Conservation (phyloP, 2,797 vertebrate genomes). For the Tadarida brasiliensis region DNA sequence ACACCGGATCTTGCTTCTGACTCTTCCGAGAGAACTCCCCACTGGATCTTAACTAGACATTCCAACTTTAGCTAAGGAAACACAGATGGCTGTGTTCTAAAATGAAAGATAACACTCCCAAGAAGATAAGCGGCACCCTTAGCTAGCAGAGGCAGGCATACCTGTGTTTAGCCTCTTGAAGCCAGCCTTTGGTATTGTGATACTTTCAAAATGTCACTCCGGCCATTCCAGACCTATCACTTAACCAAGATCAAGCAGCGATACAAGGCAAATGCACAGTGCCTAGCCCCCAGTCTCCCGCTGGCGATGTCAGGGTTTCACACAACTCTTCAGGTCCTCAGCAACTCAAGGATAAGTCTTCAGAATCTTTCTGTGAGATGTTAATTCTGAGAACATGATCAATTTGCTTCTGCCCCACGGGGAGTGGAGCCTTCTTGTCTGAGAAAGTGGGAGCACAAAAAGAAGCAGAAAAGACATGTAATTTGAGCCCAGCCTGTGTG, state of each 20-base stretch:
- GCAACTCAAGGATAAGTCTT: not conserved
- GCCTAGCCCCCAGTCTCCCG: not conserved
- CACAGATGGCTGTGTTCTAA: not conserved
- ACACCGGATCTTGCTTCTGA: not conserved
- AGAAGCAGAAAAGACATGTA: not conserved
- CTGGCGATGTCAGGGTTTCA: not conserved
- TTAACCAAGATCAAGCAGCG: not conserved
- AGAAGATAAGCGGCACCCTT: not conserved
- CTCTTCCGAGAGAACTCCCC: not conserved
- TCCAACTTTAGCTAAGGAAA: not conserved
- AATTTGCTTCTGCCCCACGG: slow-evolving; percentile 4
- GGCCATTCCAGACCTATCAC: not conserved
- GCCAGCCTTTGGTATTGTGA: not conserved
- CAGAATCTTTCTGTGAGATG: not conserved
- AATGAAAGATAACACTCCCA: not conserved
- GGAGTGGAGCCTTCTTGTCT: not conserved
- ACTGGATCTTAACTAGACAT: not conserved
- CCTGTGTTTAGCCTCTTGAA: not conserved
- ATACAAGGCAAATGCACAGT: not conserved
- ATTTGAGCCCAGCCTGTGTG: too few species aligned
- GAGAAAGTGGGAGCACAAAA: not conserved
- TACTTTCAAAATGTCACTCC: not conserved
- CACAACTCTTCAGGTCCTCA: not conserved
- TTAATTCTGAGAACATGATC: not conserved
- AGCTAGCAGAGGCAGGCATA: not conserved